A percentile compares a stretch with the other conserved stretches of the same genome.
Conservation (phyloP, 2,113 vertebrate genomes). For the Lichenostomus cassidix region DNA sequence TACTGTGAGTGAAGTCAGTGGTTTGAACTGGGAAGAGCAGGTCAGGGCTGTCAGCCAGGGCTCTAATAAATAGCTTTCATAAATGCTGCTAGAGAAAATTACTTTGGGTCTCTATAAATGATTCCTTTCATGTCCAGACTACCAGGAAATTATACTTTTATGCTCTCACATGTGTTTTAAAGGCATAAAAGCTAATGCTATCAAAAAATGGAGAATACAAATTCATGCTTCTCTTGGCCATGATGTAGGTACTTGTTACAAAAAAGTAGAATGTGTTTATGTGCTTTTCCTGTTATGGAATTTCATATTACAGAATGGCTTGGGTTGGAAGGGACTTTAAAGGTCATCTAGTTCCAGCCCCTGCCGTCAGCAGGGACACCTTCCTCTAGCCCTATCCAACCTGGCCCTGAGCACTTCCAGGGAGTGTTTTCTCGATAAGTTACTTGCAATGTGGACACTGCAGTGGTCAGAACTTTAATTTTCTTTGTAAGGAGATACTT, state of each 20-base stretch:
- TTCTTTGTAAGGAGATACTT: background rate
- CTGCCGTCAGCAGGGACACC: background rate
- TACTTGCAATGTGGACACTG: background rate
- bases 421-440: background rate
- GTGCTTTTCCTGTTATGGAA: background rate
- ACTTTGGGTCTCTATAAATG: background rate
- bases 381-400: background rate
- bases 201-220: background rate
- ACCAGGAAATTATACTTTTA: background rate
- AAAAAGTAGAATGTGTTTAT: background rate
- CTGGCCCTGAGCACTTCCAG: background rate
- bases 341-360: background rate
- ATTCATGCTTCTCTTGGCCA: background rate
- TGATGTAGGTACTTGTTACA: background rate
- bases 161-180: background rate
- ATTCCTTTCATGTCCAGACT: background rate
- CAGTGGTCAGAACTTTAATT: background rate
- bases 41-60: background rate
- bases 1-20: background rate
- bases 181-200: background rate
- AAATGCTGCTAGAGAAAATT: background rate
- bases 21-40: background rate
- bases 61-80: background rate
- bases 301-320: background rate
- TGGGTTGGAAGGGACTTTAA: background rate